A percentile compares a stretch with the other conserved stretches of the same genome.
Conservation (phyloP, 2,888 invertebrate genomes). For the Nesidiocoris tenuis region DNA sequence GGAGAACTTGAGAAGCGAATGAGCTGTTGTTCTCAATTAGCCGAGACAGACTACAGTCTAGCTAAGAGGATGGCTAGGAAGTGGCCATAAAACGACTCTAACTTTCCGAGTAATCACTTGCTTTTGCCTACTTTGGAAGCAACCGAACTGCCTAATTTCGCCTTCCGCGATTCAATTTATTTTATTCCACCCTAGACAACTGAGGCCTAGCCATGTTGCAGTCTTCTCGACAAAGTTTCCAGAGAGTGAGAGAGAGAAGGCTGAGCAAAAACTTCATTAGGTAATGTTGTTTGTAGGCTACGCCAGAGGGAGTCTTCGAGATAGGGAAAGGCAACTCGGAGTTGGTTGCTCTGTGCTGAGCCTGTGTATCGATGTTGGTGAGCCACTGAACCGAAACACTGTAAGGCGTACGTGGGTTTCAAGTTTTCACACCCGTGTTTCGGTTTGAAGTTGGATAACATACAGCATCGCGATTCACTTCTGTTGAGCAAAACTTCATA, state of each 20-base stretch:
- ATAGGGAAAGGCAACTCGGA: too few species aligned
- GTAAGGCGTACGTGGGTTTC: not conserved
- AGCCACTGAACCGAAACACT: not conserved
- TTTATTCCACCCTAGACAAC: slow-evolving; percentile 26
- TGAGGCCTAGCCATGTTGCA: not conserved
- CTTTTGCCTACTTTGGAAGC: slow-evolving; percentile 2
- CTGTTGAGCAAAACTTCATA: not conserved
- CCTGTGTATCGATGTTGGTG: not conserved
- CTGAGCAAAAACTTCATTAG: slow-evolving; percentile 27
- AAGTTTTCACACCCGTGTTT: not conserved
- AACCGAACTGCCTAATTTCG: slow-evolving; percentile 27
- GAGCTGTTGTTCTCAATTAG: slow-evolving; percentile 39
- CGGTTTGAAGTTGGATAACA: not conserved
- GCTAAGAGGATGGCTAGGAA: not conserved
- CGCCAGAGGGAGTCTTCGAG: not conserved
- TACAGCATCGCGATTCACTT: not conserved
- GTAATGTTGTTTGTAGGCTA: slow-evolving; percentile 28
- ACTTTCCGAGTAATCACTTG: slow-evolving; percentile 26
- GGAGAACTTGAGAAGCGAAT: slow-evolving; percentile 25
- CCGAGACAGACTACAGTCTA: slow-evolving; percentile 2
- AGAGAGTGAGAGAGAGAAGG: slow-evolving; percentile 2
- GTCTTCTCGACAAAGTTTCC: not conserved
- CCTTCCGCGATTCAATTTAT: slow-evolving; percentile 33
- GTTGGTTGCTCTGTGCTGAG: too few species aligned
- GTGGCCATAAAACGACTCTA: slow-evolving; percentile 31